These are phyloP conservation scores for Apostichopus californicus DNA, from an alignment of 35 echinoderm and acorn worm species.

Conservation along the genomic window DNA sequence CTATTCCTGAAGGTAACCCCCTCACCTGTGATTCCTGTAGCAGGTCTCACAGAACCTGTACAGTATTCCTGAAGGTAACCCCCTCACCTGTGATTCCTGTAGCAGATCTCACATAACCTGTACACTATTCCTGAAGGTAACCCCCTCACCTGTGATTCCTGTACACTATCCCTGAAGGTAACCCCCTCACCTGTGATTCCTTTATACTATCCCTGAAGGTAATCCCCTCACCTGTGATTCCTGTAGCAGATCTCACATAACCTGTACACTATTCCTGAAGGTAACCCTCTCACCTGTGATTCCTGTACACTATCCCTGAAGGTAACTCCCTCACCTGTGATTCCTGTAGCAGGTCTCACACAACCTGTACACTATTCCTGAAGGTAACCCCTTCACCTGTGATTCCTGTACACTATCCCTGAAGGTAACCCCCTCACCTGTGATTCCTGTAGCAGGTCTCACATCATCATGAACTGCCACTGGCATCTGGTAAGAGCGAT, in stretches of 20 bases:
- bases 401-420: slow-evolving; percentile 46
- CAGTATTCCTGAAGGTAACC: neutral
- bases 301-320: slow-evolving; percentile 27
- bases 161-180: neutral
- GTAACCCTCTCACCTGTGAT: slow-evolving; percentile 59
- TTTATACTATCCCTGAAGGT: slow-evolving; percentile 8
- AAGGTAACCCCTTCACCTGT: slow-evolving; percentile 46
- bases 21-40: slow-evolving; percentile 70
- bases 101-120: slow-evolving; percentile 64
- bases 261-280: slow-evolving; percentile 13
- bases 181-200: slow-evolving; percentile 65
- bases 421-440: slow-evolving; percentile 45
- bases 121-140: neutral
- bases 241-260: slow-evolving; percentile 65
- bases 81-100: slow-evolving; percentile 71
- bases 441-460: slow-evolving; percentile 61
- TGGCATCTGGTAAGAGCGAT: slow-evolving; percentile 89
- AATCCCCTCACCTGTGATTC: slow-evolving; percentile 61
- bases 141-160: slow-evolving; percentile 69
- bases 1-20: neutral
- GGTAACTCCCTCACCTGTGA: slow-evolving; percentile 57
- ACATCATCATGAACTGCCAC: slow-evolving; percentile 94
- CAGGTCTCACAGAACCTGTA: slow-evolving; percentile 61
- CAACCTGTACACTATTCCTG: neutral
- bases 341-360: slow-evolving; percentile 62